Conservation (phyloP, 2,888 invertebrate species). For the Tanypteryx hageni region DNA sequence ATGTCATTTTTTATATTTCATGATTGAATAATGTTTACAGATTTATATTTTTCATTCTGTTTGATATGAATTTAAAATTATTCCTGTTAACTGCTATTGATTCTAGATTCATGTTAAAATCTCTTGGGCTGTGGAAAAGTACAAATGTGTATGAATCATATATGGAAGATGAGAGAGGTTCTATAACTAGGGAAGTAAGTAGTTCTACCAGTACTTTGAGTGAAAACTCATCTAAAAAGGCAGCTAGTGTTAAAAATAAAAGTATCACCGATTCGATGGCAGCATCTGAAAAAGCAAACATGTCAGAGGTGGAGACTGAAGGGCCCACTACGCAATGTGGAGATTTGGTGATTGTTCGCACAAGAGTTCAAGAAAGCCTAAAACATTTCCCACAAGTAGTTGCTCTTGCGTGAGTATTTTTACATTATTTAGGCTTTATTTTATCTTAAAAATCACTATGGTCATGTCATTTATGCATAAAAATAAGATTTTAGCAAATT, state of each 20-base stretch:
- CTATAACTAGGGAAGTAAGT: conserved; percentile 34
- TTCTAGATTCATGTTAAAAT: conserved; percentile 92
- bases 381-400: conserved; percentile 74
- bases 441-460: neutral
- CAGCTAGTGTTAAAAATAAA: conserved; percentile 21
- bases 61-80: too few relatives aligned
- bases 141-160: conserved; percentile 21
- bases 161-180: conserved; percentile 21
- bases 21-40: too few relatives aligned
- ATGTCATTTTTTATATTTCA: too few relatives aligned
- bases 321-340: conserved; percentile 45
- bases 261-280: conserved; percentile 41
- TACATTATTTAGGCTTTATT: neutral
- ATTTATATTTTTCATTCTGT: too few relatives aligned
- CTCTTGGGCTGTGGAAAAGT: conserved; percentile 91
- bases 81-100: neutral
- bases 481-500: too few relatives aligned
- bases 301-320: conserved; percentile 36
- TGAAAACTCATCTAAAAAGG: conserved; percentile 40
- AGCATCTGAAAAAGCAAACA: conserved; percentile 21
- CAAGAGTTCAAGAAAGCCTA: conserved; percentile 72
- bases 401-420: conserved; percentile 74
- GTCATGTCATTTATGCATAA: neutral
- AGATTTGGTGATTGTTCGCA: conserved; percentile 72
- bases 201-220: conserved; percentile 18